These are phyloP conservation scores for Odontamblyopus lacepedii DNA, from an alignment of 2,797 vertebrate genomes.

Conservation along the genomic window DNA sequence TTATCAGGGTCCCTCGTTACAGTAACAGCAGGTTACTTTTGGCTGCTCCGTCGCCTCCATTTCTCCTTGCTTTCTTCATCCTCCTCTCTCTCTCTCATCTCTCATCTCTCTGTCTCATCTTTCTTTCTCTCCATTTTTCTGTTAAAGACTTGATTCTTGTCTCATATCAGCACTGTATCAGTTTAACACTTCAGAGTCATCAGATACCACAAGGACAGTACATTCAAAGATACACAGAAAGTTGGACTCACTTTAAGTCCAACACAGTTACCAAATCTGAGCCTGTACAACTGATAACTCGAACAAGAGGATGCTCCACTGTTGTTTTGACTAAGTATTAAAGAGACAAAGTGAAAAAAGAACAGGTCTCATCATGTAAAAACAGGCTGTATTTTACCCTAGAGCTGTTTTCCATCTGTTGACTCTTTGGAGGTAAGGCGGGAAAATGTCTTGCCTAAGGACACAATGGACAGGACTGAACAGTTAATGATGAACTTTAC, in stretches of 20 bases:
- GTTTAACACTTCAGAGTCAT: conserved; percentile 28
- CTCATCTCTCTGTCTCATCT: conserved; percentile 34
- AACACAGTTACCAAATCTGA: neutral
- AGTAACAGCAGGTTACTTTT: conserved; percentile 78
- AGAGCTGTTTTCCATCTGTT: neutral
- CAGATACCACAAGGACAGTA: neutral
- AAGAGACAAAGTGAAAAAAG: no score
- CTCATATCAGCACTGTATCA: conserved; percentile 32
- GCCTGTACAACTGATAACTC: neutral
- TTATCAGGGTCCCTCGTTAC: conserved; percentile 79
- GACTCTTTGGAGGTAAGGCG: neutral
- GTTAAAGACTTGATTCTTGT: conserved; percentile 23
- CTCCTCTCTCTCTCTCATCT: conserved; percentile 9
- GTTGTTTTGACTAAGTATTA: neutral
- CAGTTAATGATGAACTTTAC: neutral
- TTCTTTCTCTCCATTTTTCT: conserved; percentile 31
- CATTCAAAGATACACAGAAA: neutral
- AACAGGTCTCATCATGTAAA: neutral
- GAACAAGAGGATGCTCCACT: neutral
- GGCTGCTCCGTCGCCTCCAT: conserved; percentile 56
- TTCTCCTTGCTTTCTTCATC: conserved; percentile 20
- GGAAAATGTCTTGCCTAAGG: neutral
- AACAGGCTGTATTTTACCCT: neutral
- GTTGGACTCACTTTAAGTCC: neutral
- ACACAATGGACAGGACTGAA: neutral